Percentiles rank a stretch among this genome's conserved stretches.
Evolutionary conservation across 2,888 invertebrate species (phyloP).

Genomic region (Plagiodera versicolora): DNA sequence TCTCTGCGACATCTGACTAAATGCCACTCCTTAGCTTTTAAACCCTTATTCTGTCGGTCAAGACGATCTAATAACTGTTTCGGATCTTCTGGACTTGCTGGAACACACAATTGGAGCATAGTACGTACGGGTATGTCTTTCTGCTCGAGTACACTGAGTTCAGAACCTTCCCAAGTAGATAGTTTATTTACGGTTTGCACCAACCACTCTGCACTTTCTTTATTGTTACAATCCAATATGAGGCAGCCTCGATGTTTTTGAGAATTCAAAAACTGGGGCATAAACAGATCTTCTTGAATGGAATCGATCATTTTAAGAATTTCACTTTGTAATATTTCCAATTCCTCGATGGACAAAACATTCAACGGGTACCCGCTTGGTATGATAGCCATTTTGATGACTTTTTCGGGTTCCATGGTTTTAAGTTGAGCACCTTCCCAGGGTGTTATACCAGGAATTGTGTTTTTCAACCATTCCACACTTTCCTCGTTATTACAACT

Average conservation of each 20-base stretch:
- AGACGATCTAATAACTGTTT: slow-evolving; percentile 21
- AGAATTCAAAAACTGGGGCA: slow-evolving; percentile 25
- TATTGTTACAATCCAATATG: slow-evolving; percentile 21
- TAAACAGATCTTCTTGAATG: slow-evolving; percentile 18
- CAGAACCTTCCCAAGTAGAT: slow-evolving; percentile 16
- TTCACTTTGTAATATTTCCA: slow-evolving; percentile 17
- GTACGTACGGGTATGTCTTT: slow-evolving; percentile 17
- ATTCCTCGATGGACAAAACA: slow-evolving; percentile 16
- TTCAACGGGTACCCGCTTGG: slow-evolving; percentile 20
- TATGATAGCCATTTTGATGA: slow-evolving; percentile 19
- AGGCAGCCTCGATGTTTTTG: slow-evolving; percentile 17
- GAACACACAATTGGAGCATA: slow-evolving; percentile 20
- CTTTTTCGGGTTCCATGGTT: slow-evolving; percentile 19
- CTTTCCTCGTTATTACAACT: slow-evolving; percentile 21
- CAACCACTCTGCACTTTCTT: slow-evolving; percentile 22
- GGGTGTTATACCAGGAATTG: slow-evolving; percentile 13
- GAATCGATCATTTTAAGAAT: slow-evolving; percentile 21
- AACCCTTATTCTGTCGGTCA: slow-evolving; percentile 22
- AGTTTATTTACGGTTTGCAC: slow-evolving; percentile 17
- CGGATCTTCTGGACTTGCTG: slow-evolving; percentile 17
- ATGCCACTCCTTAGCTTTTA: slow-evolving; percentile 21
- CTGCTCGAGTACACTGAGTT: slow-evolving; percentile 18
- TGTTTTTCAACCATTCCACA: slow-evolving; percentile 20
- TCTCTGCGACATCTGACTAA: slow-evolving; percentile 11
- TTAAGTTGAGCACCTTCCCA: slow-evolving; percentile 23